Evolutionary conservation across 2,113 vertebrate genomes (phyloP).

Genomic region (Tupaia tana): DNA sequence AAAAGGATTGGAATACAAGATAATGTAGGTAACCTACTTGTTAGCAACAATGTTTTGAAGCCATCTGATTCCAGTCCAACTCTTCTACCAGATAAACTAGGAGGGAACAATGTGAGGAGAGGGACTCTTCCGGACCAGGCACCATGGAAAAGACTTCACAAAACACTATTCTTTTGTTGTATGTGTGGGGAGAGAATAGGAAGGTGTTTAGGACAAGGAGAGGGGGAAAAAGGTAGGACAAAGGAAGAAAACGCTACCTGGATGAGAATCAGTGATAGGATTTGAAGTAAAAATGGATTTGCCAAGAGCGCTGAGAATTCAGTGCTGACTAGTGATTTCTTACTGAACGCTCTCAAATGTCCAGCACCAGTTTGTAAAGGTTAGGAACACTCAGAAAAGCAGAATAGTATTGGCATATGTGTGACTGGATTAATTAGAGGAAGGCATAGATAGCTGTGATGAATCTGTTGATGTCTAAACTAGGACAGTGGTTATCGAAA

Average conservation of each 20-base stretch:
- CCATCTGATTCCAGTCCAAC: not conserved
- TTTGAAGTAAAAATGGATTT: constrained; percentile 2
- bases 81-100: not conserved
- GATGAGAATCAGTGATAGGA: not conserved
- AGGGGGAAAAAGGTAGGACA: not conserved
- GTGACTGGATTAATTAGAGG: not conserved
- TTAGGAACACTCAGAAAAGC: not conserved
- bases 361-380: not conserved
- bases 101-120: not conserved
- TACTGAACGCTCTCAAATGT: not conserved
- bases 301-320: not conserved
- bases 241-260: not conserved
- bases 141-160: not conserved
- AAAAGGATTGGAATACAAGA: not conserved
- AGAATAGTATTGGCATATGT: not conserved
- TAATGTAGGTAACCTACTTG: not conserved
- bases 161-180: not conserved
- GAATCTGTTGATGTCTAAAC: not conserved
- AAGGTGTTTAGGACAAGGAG: not conserved
- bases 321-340: not conserved
- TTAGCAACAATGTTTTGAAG: not conserved
- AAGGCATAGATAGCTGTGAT: not conserved
- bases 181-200: rapidly evolving
- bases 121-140: not conserved
- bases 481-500: not conserved